Evolutionary conservation across 2,797 vertebrate species (phyloP).

Genomic region (Sebastes cheni): DNA sequence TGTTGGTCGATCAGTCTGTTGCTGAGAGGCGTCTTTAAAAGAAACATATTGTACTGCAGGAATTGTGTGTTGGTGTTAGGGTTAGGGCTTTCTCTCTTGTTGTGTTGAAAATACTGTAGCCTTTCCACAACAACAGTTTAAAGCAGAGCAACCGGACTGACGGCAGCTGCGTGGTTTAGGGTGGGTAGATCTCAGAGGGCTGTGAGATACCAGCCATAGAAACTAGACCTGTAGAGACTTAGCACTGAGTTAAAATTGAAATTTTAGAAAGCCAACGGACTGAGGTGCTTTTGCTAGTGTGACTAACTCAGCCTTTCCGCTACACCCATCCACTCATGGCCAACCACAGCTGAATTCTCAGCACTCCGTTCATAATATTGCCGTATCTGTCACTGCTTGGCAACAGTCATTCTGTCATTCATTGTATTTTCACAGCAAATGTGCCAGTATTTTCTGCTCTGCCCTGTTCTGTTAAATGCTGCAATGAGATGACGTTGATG

Average conservation of each 20-base stretch:
- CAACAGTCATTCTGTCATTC: background rate
- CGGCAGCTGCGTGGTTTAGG: background rate
- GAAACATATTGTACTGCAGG: background rate
- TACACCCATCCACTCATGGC: background rate
- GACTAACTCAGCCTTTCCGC: background rate
- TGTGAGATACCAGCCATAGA: background rate
- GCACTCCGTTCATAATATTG: background rate
- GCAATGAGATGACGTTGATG: background rate
- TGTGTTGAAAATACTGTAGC: background rate
- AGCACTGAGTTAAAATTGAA: background rate
- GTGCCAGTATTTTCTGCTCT: background rate
- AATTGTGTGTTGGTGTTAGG: background rate
- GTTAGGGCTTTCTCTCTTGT: background rate
- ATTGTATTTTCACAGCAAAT: background rate
- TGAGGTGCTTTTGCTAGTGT: background rate
- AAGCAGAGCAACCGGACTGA: background rate
- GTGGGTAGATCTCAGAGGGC: background rate
- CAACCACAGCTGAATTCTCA: background rate
- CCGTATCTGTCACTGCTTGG: background rate
- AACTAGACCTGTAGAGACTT: background rate
- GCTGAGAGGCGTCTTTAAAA: background rate
- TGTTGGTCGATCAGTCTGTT: slow-evolving; percentile 1
- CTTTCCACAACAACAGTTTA: background rate
- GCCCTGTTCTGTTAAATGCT: background rate
- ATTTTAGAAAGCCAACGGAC: background rate